Base-by-base conservation (phyloP, 2,888 invertebrate genomes). In the Charanyca ferruginea region DNA sequence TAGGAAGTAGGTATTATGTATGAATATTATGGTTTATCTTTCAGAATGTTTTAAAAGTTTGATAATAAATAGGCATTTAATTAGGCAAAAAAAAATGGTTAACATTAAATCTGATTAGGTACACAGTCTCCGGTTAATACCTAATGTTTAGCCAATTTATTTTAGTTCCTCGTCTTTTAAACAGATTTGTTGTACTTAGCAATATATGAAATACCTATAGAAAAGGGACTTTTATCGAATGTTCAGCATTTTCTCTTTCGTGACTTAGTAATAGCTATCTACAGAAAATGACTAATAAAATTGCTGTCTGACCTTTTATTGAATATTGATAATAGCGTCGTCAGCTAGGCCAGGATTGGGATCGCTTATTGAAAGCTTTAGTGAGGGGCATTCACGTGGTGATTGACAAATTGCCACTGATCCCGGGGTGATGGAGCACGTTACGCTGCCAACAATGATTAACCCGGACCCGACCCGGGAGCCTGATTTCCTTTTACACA, bases 371-470 rank as follows among this genome's bases (percentile, higher is more conserved):
- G 90, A 89, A 89, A 89, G 86, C 86, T 84, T 87, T 87, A 85
- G 85, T 86, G 82, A 85, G 85, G 86, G 88, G 84, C 86, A 89
- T 90, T 90, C 89, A 86, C 85, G 87, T 85, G 86, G 87, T 91
- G 92, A 93, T 92, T 93, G 94, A 94, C 92, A 93, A 93, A 94
- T 94, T 90, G 90, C 88, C 87, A 87, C 83, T 90, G 92, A 91
- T 88, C 91, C 72, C 83, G 74, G 83, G 84, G 86, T 85, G 89
- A 86, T 85, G 86, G 86, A 80, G 83, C 85, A 82, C 85, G 85
- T 86, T 88, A 87, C 86, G 87, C 80, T 75, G 83, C 77, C 85
- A 88, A 87, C 89, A 87, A 88, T 88, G 86, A 90, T 91, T 90
- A 89, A 90, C 89, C 89, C 85, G 62, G 70, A 71, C 76, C 76